Evolutionary conservation across 2,888 invertebrate species (phyloP), one percentile per base, ranked within the genome.

Genomic region (Drosophila neonasuta): DNA sequence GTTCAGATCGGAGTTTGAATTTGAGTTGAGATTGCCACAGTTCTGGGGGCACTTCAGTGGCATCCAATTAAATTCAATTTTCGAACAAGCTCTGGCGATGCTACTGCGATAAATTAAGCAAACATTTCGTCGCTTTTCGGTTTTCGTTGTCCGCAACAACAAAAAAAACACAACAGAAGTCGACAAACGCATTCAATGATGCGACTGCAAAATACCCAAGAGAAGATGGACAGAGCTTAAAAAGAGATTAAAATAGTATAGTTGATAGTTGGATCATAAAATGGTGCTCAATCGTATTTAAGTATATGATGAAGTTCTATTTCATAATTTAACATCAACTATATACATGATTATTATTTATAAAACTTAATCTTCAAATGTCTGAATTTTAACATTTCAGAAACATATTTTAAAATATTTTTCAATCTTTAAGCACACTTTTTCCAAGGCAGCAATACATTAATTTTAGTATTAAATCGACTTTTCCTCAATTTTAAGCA

Each of bases 51-150:
- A 68, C 63, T 71, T 63, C 75, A 68, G 77, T 75, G 79, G 87
- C 87, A 87, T 85, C 86, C 88, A 88, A 88, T 86, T 86, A 86
- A 86, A 88, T 87, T 86, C 74, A 85, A 82, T 87, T 86, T 80
- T 69, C 70, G 66, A 85, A 81, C 82, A 73, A 74, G 73, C 68
- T 58, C 79, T 42, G 42, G 68, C 77, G 84, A 86, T 88, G 87
- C 86, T 81, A 87, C 83, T 73, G 88, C 86, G 87, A 86, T 86
- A 88, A 86, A 85, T 82, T 75, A 85, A 75, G 70, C 83, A 87
- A 86, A 88, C 77, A 86, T 80, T 80, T 80, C 57, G 68, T 68
- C 54, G 73, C 44, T 59, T 51, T 55, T 71, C 20, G 45, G 20
- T 50, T 1, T 20, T 50, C 13, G 39, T 20, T 50, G 66, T 60